phyloP scores from a whole-genome alignment of 1,140 invertebrate genomes.

The Halictus rubicundus region DNA sequence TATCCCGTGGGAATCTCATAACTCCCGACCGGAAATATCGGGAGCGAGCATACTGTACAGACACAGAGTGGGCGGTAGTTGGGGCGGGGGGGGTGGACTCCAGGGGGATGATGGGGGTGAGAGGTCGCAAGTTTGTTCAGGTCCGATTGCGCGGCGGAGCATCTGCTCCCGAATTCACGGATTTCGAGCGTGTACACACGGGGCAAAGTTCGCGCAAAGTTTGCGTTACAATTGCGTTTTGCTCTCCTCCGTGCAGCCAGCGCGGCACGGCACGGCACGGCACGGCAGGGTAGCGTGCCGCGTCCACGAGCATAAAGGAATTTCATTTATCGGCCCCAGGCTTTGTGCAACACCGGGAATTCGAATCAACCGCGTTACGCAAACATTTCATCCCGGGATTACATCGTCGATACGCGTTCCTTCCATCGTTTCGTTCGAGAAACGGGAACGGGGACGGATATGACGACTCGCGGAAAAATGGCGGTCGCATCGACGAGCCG shows the following conservation, averaged over 20 bases:
- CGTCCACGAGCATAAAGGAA: background rate
- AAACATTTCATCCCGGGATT: background rate
- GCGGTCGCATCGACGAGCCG: too few species aligned
- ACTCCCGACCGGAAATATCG: background rate
- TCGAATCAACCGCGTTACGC: conserved; percentile 12
- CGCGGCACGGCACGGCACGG: too few species aligned
- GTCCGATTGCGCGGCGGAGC: conserved; percentile 4
- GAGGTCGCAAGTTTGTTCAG: conserved; percentile 5
- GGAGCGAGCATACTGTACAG: background rate
- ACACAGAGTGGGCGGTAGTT: background rate
- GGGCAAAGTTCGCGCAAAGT: conserved; percentile 13
- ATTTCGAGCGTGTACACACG: conserved; percentile 14
- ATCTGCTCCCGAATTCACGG: conserved; percentile 12
- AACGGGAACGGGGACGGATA: background rate
- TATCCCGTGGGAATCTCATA: background rate
- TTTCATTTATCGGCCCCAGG: conserved; percentile 10
- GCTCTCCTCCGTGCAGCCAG: background rate
- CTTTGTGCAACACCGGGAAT: conserved; percentile 9
- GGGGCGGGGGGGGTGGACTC: too few species aligned
- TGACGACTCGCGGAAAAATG: conserved; percentile 9
- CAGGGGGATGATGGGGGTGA: background rate
- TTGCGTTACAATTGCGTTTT: conserved; percentile 8
- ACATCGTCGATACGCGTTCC: conserved; percentile 5
- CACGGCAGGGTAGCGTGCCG: background rate
- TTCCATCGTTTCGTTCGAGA: background rate